Evolutionary conservation across 2,113 vertebrate species (phyloP).

Genomic region (Stigmatopora nigra): DNA sequence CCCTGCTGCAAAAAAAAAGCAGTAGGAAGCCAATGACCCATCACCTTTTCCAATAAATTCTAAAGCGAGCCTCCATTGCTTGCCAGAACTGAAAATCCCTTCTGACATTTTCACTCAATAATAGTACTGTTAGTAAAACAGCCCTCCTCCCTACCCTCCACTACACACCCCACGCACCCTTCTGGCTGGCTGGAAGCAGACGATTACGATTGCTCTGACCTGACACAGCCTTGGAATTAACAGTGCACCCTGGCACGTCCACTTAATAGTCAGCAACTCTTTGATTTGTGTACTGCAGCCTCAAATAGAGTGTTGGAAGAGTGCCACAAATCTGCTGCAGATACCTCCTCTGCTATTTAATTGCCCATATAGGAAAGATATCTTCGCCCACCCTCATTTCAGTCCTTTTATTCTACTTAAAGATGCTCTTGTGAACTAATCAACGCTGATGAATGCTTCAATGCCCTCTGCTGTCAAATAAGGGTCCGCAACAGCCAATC

Average conservation of each 20-base stretch:
- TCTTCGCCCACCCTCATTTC: neutral
- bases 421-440: constrained; percentile 1
- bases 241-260: constrained; percentile 50
- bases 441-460: neutral
- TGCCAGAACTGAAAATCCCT: constrained; percentile 51
- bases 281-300: constrained; percentile 65
- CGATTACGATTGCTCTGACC: constrained; percentile 48
- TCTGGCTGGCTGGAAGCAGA: constrained; percentile 38
- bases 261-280: constrained; percentile 69
- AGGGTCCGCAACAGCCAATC: constrained; percentile 2
- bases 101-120: constrained; percentile 59
- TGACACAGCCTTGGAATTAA: constrained; percentile 65
- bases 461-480: neutral
- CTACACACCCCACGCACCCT: neutral
- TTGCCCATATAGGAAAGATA: constrained; percentile 42
- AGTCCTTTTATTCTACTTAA: neutral
- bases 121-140: constrained; percentile 54
- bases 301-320: constrained; percentile 42
- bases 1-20: constrained; percentile 27
- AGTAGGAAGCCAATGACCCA: constrained; percentile 52
- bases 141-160: constrained; percentile 15
- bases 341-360: constrained; percentile 37
- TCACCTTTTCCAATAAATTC: constrained; percentile 52
- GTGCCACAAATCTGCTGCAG: constrained; percentile 52
- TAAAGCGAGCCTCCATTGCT: constrained; percentile 34